Conservation (phyloP, 92 coral and sea anemone genomes). For the Parazoanthus swiftii region DNA sequence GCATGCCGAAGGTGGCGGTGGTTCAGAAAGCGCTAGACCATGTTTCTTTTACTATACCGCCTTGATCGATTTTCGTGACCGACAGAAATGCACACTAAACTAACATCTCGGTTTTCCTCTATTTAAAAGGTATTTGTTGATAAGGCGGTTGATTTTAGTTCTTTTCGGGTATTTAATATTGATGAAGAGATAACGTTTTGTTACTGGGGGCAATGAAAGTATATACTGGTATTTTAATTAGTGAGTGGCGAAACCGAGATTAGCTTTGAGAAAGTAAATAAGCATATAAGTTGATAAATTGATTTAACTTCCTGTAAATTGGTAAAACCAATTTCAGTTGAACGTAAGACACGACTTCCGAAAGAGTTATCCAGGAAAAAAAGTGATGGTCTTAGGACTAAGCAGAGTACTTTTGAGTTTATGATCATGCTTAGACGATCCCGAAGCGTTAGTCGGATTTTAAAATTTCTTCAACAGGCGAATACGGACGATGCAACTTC, state of each 20-base stretch:
- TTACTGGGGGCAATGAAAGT: background rate
- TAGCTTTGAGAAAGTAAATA: background rate
- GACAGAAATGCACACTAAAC: background rate
- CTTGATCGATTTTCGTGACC: constrained; percentile 13
- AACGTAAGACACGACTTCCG: background rate
- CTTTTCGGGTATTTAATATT: constrained; percentile 5
- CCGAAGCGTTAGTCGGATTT: no score
- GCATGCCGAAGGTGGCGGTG: no score
- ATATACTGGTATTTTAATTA: background rate
- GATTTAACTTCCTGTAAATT: background rate
- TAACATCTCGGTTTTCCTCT: background rate
- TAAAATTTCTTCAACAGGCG: no score
- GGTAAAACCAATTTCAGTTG: background rate
- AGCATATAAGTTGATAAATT: no score
- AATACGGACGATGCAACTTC: no score
- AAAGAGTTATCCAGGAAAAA: no score
- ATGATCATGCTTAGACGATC: no score
- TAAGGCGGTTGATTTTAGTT: constrained; percentile 1
- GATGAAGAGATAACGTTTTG: constrained; percentile 17
- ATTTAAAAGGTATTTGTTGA: background rate
- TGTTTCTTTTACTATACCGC: background rate
- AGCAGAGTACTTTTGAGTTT: no score
- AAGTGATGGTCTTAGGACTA: no score
- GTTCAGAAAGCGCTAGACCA: background rate
- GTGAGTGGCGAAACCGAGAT: background rate